Percentiles rank a stretch among this genome's conserved stretches.
These are phyloP conservation scores for Pristionchus exspectatus DNA, from an alignment of 2,888 invertebrate species.

Conservation along the genomic window DNA sequence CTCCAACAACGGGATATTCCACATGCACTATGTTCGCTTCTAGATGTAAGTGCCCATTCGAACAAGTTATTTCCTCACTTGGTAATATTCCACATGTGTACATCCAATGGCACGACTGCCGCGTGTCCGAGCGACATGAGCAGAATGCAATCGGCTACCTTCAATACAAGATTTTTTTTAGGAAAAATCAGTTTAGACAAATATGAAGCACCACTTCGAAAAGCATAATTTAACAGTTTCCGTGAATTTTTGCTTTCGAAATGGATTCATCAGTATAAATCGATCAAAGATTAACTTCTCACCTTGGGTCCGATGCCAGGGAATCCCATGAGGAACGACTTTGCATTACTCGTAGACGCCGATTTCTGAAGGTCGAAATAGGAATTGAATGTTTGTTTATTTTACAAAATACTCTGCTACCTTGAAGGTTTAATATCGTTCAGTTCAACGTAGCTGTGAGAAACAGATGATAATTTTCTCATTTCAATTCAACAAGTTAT, in stretches of 20 bases:
- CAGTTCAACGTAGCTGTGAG: too few species aligned
- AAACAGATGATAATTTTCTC: too few species aligned
- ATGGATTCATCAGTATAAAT: background rate
- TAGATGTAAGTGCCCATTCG: background rate
- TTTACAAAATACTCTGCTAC: too few species aligned
- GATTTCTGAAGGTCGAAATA: conserved; percentile 81
- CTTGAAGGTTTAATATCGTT: too few species aligned
- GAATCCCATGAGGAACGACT: conserved; percentile 85
- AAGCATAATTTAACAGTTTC: background rate
- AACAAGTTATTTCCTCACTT: background rate
- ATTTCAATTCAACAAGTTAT: too few species aligned
- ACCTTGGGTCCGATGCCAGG: conserved; percentile 96
- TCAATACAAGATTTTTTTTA: conserved; percentile 35
- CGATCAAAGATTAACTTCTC: conserved; percentile 55
- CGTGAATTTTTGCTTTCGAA: background rate
- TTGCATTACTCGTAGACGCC: conserved; percentile 55
- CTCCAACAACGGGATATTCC: too few species aligned
- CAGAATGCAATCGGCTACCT: conserved; percentile 97
- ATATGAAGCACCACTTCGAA: background rate
- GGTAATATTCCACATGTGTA: conserved; percentile 57
- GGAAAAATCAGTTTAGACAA: background rate
- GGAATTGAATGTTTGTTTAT: too few species aligned
- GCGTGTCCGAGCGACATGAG: conserved; percentile 94
- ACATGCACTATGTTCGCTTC: too few species aligned
- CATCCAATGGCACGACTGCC: conserved; percentile 90